Percentiles rank a stretch among this genome's conserved stretches.
These are phyloP conservation scores for Alouatta palliata DNA, from an alignment of 2,113 vertebrate genomes.

Conservation along the genomic window DNA sequence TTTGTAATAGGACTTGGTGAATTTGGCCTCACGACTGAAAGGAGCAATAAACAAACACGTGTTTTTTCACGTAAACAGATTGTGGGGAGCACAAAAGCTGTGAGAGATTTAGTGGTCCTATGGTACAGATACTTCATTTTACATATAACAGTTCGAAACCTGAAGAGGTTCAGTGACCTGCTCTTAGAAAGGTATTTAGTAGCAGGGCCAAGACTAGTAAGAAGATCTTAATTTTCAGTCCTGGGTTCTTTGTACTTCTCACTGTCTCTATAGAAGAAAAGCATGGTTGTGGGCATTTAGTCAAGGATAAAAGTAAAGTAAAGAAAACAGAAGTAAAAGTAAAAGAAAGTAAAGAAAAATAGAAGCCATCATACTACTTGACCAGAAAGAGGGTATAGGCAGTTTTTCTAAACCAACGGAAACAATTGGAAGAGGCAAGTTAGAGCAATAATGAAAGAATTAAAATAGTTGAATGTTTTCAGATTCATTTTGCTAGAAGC, in stretches of 20 bases:
- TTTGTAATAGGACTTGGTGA: neutral
- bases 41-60: neutral
- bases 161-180: neutral
- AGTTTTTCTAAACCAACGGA: neutral
- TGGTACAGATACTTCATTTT: neutral
- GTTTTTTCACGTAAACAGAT: neutral
- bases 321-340: neutral
- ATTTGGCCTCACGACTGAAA: neutral
- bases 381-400: neutral
- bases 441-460: neutral
- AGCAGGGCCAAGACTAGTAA: neutral
- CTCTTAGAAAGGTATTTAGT: neutral
- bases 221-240: neutral
- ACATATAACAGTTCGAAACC: neutral
- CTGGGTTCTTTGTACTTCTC: neutral
- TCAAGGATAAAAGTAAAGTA: neutral
- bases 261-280: neutral
- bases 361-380: neutral
- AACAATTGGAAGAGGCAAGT: neutral
- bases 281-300: too few species aligned
- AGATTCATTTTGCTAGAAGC: neutral
- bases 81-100: neutral
- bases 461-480: neutral
- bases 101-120: neutral
- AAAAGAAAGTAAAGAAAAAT: neutral